Evolutionary conservation across 2,797 vertebrate species (phyloP).

Genomic region (Paguma larvata): DNA sequence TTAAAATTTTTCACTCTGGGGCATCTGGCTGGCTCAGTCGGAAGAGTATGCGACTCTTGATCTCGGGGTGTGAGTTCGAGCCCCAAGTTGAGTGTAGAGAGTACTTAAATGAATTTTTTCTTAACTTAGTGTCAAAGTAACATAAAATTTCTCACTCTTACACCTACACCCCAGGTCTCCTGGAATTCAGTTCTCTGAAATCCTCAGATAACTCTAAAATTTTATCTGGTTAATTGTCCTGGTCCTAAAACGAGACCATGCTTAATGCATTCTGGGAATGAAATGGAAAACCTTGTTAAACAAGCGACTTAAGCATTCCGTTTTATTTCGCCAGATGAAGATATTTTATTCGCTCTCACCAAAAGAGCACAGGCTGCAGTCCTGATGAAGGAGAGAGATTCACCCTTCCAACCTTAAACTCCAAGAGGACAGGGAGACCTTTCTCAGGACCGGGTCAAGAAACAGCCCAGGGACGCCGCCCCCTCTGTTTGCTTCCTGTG

Average conservation of each 20-base stretch:
- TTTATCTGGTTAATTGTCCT: slow-evolving; percentile 14
- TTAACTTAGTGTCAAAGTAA: background rate
- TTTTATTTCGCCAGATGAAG: slow-evolving; percentile 17
- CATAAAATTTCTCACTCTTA: slow-evolving; percentile 16
- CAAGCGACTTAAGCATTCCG: background rate
- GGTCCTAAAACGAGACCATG: background rate
- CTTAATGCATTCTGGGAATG: slow-evolving; percentile 5
- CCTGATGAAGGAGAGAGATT: background rate
- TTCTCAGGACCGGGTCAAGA: slow-evolving; percentile 3
- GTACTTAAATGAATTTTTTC: too few relatives aligned
- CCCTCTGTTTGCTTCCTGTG: background rate
- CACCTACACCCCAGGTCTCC: background rate
- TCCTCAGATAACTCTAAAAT: slow-evolving; percentile 18
- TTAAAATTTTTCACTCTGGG: slow-evolving; percentile 12
- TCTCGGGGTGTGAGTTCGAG: too few relatives aligned
- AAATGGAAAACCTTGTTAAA: slow-evolving; percentile 8
- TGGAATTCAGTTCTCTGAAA: slow-evolving; percentile 34
- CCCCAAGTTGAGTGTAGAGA: too few relatives aligned
- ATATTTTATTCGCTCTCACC: background rate
- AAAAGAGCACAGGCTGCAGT: background rate
- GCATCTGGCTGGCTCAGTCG: too few relatives aligned
- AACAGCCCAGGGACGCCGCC: background rate
- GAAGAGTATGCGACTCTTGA: too few relatives aligned
- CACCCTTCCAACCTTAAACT: background rate
- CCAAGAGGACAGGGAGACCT: background rate